Percentiles rank a stretch among this genome's conserved stretches.
Conservation (phyloP, 2,113 vertebrate genomes). For the Marmota monax region DNA sequence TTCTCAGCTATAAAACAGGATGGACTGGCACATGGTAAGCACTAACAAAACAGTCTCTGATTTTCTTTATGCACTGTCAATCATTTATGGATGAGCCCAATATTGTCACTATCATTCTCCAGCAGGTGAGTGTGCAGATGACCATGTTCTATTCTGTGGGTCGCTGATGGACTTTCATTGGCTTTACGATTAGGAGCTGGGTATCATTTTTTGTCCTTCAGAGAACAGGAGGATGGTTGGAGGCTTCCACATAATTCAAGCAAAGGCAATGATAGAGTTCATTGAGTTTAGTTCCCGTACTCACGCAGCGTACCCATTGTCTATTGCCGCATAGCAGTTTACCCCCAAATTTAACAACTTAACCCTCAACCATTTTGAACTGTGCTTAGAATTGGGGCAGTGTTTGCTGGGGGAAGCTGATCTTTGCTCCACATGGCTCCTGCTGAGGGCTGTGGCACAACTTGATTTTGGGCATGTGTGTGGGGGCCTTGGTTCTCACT, state of each 20-base stretch:
- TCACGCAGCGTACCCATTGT: neutral
- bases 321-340: neutral
- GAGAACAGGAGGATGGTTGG: neutral
- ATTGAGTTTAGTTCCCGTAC: neutral
- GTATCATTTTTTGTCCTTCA: neutral
- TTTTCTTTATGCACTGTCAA: neutral
- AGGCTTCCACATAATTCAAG: neutral
- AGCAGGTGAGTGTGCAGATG: neutral
- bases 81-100: too few species aligned
- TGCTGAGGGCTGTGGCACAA: neutral
- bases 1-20: neutral
- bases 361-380: neutral
- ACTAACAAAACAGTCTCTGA: neutral
- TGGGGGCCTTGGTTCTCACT: neutral
- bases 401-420: neutral
- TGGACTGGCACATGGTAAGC: neutral
- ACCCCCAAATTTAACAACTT: neutral
- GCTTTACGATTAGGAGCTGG: neutral
- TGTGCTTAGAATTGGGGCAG: neutral
- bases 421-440: neutral
- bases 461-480: neutral
- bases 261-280: neutral
- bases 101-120: fast-evolving
- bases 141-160: neutral
- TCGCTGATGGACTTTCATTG: neutral